Base-by-base conservation (phyloP, 2,113 vertebrate genomes). In the Scatophagus argus region DNA sequence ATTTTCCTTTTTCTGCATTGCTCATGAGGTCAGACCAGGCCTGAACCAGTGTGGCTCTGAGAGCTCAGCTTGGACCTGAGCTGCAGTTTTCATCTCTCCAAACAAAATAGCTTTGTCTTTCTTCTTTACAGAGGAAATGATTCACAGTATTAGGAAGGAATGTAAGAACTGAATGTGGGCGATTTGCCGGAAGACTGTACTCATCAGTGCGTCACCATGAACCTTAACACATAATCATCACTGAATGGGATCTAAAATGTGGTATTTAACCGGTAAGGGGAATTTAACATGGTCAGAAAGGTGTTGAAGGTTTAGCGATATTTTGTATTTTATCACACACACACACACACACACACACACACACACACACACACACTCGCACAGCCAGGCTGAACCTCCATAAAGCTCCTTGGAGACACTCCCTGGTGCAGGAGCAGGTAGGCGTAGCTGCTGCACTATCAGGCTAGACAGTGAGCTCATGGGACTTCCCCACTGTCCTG, bases 401-500 rank as follows among this genome's bases (percentile, higher is more conserved):
- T 64, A 56, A 63, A 68, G 52, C 84, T 72, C 74, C 61, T 58
- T 14, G 6, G 77, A 75, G 74, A 80, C 65, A 71, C 72, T 82
- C 81, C 86, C 80, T 74, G 25, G 58, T 55, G 81, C 34, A 59
- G 68, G 82, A 81, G 74, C 73, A 84, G 80, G 82, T 76, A 67
- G 79, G 87, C 63, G 77, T 87, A 83, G 84, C 77, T 75, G 77
- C 84, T 59, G 74, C 67, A 21, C 61, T 61, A 74, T 86, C 84
- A 83, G 87, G 89, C 89, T 67, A 92, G 90, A 93, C 90, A 49
- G 68, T 93, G 89, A 93, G 89, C 88, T 93, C 91, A 93, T 93
- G 89, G 89, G 91, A 93, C 86, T 90, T 89, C 87, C 90, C 88
- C 87, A 44, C 38, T 14, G 17, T 68, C 71, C 74, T 31, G 74